Base-by-base conservation (phyloP, 2,113 vertebrate species). In the Antigone vipio region DNA sequence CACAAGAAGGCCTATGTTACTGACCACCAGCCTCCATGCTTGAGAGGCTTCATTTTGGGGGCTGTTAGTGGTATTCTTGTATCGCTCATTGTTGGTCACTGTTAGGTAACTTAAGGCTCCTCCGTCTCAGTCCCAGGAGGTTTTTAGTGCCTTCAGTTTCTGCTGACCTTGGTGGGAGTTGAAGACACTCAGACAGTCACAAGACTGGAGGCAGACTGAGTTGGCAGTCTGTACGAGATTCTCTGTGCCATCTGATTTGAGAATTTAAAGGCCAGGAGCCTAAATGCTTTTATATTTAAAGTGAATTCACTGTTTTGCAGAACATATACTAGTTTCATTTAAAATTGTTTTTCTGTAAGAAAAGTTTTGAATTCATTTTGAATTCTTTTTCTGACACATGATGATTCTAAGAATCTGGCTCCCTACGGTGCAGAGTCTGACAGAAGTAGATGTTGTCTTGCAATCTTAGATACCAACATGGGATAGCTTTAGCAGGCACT, bases 201-300 rank as follows among this genome's bases (percentile, higher is more conserved):
- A 80, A 67, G 95, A 67, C 58, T 88, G 76, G 76, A 89, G 76
- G 78, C 87, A 95, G 59, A 62, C 47, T 44, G 73, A 79, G 29
- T 24, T 86, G 86, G 47, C 80, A 89, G 30, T 9, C 72, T 67
- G n/a, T 84, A 55, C 45, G 38, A 44, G 68, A 73, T 94, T 92
- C 34, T 77, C 88, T 83, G 62, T 87, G 87, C 85, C 89, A 75
- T 91, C 84, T 92, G 89, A 92, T 90, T 80, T 64, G 64, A 85
- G 59, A 50, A 62, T 95, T 92, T 92, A 87, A 96, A 96, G 85
- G 56, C 95, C 76, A 92, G 53, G n/a, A 90, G 72, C 72, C 60
- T 62, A 73, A 91, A 73, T 67, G 50, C 55, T 91, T 88, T 85
- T 59, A 77, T 93, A 89, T 93, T 96, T 96, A 89, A 95, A 91